These are phyloP conservation scores for Cryptocephalus primarius DNA, from an alignment of 2,888 invertebrate species.

Conservation along the genomic window DNA sequence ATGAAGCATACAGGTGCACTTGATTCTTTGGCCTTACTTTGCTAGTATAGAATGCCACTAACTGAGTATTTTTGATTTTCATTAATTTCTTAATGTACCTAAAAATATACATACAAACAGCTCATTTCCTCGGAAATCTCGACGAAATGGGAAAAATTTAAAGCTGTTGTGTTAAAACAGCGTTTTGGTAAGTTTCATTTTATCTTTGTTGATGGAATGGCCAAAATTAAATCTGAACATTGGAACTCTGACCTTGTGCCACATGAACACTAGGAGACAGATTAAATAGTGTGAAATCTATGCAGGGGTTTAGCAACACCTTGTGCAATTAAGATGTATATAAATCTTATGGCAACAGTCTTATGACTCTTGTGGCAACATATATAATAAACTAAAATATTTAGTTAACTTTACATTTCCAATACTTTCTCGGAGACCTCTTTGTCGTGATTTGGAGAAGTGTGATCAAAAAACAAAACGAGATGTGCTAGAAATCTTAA, in stretches of 20 bases:
- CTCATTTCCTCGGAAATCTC: background rate
- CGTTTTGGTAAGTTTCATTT: no score
- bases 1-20: constrained; percentile 52
- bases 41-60: constrained; percentile 79
- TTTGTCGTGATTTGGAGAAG: constrained; percentile 61
- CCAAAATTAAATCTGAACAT: no score
- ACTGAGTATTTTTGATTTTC: constrained; percentile 58
- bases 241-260: no score
- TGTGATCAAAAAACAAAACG: constrained; percentile 67
- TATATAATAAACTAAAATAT: background rate
- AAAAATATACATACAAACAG: constrained; percentile 11
- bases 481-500: constrained; percentile 78
- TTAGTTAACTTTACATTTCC: constrained; percentile 46
- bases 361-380: no score
- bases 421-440: constrained; percentile 66
- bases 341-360: no score
- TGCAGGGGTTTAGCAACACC: no score
- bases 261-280: no score
- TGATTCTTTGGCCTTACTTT: constrained; percentile 56
- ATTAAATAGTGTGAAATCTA: no score
- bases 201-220: no score
- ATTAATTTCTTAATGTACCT: constrained; percentile 61
- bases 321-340: no score
- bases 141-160: background rate
- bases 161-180: no score